These are phyloP conservation scores for Nebria salina DNA, from an alignment of 2,888 invertebrate genomes.

Conservation along the genomic window DNA sequence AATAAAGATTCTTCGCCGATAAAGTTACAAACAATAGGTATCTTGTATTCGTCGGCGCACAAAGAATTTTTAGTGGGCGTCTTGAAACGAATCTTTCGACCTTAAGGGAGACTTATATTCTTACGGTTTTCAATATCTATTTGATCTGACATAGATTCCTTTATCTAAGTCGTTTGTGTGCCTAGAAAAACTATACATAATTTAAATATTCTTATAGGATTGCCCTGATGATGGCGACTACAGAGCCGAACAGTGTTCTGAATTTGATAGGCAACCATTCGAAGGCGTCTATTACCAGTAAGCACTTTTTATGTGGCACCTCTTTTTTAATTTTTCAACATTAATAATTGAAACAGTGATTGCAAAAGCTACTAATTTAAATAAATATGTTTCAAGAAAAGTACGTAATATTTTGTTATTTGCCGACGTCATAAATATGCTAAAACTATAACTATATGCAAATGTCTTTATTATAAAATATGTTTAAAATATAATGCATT, in stretches of 20 bases:
- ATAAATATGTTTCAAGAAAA: too few species aligned
- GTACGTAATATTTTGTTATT: too few species aligned
- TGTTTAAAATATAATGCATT: too few species aligned
- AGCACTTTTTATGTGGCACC: conserved; percentile 59
- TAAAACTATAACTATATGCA: too few species aligned
- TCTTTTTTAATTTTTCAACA: too few species aligned
- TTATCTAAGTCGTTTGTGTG: not conserved
- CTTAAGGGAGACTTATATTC: conserved; percentile 6
- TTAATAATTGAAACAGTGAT: too few species aligned
- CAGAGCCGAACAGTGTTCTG: conserved; percentile 88
- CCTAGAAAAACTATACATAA: not conserved
- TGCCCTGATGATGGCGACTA: conserved; percentile 86
- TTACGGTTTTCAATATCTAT: conserved; percentile 12
- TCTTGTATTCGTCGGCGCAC: not conserved
- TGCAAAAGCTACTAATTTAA: too few species aligned
- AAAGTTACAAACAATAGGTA: conserved; percentile 8
- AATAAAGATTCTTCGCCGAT: not conserved
- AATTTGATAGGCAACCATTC: conserved; percentile 82
- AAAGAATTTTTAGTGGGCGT: conserved; percentile 12
- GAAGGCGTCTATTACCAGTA: conserved; percentile 85
- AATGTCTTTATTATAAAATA: too few species aligned
- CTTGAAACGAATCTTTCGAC: conserved; percentile 11
- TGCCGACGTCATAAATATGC: too few species aligned
- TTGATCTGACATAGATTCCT: conserved; percentile 1
- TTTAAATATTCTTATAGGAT: conserved; percentile 66